Conservation (phyloP, 2,113 vertebrate genomes). For the Gambusia holbrooki region DNA sequence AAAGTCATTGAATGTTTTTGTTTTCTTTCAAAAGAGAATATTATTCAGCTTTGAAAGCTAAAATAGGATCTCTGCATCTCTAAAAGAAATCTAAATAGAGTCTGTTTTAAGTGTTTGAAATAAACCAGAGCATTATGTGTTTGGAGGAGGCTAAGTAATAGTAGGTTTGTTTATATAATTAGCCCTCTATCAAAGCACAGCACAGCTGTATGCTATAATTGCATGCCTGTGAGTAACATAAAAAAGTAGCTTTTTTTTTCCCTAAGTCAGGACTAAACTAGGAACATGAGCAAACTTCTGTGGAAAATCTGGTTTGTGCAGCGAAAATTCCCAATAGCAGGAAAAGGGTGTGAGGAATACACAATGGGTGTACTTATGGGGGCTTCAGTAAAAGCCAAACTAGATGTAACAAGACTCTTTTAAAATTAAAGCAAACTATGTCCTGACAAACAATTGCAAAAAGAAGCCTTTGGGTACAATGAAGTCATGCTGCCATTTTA, state of each 20-base stretch:
- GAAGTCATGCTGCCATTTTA: neutral
- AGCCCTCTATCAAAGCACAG: constrained; percentile 50
- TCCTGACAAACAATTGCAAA: neutral
- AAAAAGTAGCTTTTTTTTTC: constrained; percentile 1
- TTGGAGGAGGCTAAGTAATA: constrained; percentile 48
- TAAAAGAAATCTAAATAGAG: constrained; percentile 49
- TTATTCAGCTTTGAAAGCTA: constrained; percentile 21
- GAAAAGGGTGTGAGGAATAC: constrained; percentile 42
- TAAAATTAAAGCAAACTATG: neutral
- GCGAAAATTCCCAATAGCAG: constrained; percentile 34
- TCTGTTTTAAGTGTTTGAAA: constrained; percentile 22
- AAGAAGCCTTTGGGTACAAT: neutral
- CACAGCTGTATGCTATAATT: constrained; percentile 53
- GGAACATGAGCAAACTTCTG: constrained; percentile 3
- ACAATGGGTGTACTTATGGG: constrained; percentile 13
- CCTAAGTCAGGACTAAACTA: constrained; percentile 18
- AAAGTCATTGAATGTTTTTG: too few relatives aligned
- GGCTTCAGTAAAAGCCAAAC: neutral
- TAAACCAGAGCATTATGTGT: constrained; percentile 37
- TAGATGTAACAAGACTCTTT: neutral
- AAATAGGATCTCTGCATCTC: constrained; percentile 34
- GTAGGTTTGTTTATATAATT: constrained; percentile 69
- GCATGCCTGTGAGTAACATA: constrained; percentile 30
- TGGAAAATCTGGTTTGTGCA: constrained; percentile 37
- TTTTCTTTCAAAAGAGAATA: neutral